phyloP scores from a whole-genome alignment of 64 coral and sea anemone genomes.

The Stichodactyla mertensii region DNA sequence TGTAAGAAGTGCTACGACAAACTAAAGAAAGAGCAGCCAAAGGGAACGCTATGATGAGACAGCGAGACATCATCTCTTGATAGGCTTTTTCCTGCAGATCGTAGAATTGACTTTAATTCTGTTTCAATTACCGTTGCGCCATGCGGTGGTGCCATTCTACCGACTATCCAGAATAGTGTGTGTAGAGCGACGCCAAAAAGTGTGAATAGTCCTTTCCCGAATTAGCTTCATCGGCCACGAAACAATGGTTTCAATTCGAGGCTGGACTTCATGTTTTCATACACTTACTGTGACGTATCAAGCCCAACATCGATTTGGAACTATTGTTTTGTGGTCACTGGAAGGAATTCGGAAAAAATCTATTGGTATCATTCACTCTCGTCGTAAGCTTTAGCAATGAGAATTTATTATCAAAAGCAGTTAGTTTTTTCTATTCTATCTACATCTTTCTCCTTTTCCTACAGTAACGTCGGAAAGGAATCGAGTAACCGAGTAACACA shows the following conservation, averaged over 20 bases:
- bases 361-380: background rate
- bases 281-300: background rate
- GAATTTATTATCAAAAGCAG: too few relatives aligned
- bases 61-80: background rate
- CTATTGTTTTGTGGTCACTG: background rate
- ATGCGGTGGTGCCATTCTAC: background rate
- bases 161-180: background rate
- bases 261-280: background rate
- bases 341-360: background rate
- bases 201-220: background rate
- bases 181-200: too few relatives aligned
- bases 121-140: background rate
- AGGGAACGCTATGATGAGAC: background rate
- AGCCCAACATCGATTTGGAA: background rate
- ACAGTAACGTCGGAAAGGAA: too few relatives aligned
- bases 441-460: too few relatives aligned
- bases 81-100: background rate
- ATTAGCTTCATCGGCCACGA: background rate
- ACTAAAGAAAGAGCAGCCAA: constrained; percentile 39
- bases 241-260: too few relatives aligned
- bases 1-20: constrained; percentile 67
- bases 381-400: background rate
- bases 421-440: background rate
- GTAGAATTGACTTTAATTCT: background rate
- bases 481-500: background rate